phyloP scores from a whole-genome alignment of 2,888 invertebrate genomes.

The Cenopis cana region DNA sequence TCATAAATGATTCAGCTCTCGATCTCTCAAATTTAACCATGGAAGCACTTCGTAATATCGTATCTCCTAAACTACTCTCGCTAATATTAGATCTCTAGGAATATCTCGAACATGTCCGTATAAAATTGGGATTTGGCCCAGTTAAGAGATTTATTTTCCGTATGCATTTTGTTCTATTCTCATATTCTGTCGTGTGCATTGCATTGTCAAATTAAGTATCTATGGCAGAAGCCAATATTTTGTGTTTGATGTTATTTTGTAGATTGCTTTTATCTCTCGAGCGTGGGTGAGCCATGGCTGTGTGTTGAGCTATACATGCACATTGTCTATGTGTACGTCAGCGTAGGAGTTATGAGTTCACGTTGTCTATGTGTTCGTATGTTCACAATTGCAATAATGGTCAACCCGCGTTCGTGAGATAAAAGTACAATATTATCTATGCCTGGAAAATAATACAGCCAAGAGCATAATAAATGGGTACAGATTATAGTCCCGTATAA shows the following conservation, averaged over 20 bases:
- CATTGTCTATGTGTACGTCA: no score
- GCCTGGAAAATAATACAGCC: no score
- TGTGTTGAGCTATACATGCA: no score
- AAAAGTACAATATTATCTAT: no score
- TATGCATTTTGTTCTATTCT: constrained; percentile 18
- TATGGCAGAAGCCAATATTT: background rate
- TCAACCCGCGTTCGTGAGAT: no score
- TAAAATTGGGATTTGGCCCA: constrained; percentile 37
- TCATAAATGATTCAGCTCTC: background rate
- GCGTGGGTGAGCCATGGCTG: no score
- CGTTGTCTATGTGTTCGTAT: no score
- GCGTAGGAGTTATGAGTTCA: no score
- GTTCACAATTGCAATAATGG: no score
- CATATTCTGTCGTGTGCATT: background rate
- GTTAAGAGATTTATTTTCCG: constrained; percentile 35
- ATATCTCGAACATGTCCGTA: constrained; percentile 34
- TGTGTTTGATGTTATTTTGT: background rate
- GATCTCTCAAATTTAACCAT: background rate
- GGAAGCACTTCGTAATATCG: constrained; percentile 19
- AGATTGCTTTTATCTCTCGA: no score
- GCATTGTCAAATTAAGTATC: background rate
- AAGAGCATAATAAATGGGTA: no score
- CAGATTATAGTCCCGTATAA: no score
- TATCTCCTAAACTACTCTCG: constrained; percentile 20
- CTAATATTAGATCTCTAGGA: constrained; percentile 43